phyloP scores from a whole-genome alignment of 2,888 invertebrate species.

The Sericinus montela region DNA sequence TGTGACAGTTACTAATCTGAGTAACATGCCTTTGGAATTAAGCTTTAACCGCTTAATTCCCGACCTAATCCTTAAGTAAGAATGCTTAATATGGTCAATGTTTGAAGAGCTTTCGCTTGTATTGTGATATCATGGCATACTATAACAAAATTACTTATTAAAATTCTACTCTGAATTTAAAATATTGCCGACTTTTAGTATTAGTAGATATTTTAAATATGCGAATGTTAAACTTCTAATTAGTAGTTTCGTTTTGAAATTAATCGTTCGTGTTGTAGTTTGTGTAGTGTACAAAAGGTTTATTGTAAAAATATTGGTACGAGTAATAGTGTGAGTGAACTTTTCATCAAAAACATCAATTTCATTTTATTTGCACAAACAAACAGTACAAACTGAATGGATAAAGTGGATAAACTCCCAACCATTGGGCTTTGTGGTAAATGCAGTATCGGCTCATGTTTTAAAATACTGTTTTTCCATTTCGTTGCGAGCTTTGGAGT shows the following conservation, averaged over 20 bases:
- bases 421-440: slow-evolving; percentile 6
- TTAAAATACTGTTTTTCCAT: slow-evolving; percentile 13
- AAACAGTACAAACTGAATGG: slow-evolving; percentile 3
- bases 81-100: slow-evolving; percentile 1
- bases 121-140: neutral
- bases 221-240: too few relatives aligned
- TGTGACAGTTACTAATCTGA: slow-evolving; percentile 22
- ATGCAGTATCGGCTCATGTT: slow-evolving; percentile 3
- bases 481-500: slow-evolving; percentile 7
- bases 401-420: neutral
- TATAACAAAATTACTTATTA: too few relatives aligned
- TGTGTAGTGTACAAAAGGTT: too few relatives aligned
- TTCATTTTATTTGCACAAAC: neutral
- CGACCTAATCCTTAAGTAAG: neutral
- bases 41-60: slow-evolving; percentile 10
- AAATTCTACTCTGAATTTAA: too few relatives aligned
- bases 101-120: slow-evolving; percentile 1
- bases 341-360: neutral
- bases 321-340: too few relatives aligned
- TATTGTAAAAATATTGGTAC: too few relatives aligned
- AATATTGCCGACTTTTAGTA: too few relatives aligned
- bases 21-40: slow-evolving; percentile 20
- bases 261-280: too few relatives aligned
- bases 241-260: too few relatives aligned
- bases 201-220: too few relatives aligned